Evolutionary conservation across 2,888 invertebrate genomes (phyloP).

Genomic region (Ecliptopera silaceata): DNA sequence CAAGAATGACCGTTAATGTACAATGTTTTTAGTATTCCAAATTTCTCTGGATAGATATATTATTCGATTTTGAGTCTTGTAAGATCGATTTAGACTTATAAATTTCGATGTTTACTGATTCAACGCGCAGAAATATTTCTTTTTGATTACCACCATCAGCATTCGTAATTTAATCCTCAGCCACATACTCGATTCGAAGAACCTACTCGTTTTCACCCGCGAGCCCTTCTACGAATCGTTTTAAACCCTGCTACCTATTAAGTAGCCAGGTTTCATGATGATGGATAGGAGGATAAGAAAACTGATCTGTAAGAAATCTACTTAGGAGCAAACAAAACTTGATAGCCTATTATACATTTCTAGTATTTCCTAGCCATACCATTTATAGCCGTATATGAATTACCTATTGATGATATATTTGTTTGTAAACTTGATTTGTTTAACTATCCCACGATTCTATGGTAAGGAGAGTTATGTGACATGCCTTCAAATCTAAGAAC

Average conservation of each 20-base stretch:
- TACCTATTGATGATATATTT: not conserved
- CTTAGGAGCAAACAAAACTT: no score
- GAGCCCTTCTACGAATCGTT: constrained; percentile 32
- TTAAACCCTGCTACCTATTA: constrained; percentile 29
- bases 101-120: not conserved
- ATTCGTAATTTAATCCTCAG: constrained; percentile 21
- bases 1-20: not conserved
- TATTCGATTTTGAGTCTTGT: not conserved
- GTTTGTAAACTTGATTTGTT: constrained; percentile 1
- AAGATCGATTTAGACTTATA: not conserved
- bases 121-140: not conserved
- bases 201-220: constrained; percentile 20
- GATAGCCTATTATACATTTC: no score
- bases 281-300: not conserved
- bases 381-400: not conserved
- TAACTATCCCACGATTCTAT: constrained; percentile 15
- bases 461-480: constrained; percentile 13
- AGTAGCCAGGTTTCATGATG: constrained; percentile 25
- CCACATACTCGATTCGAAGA: constrained; percentile 20
- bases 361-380: not conserved
- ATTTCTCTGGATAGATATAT: not conserved
- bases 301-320: no score
- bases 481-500: constrained; percentile 22
- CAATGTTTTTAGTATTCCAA: constrained; percentile 2
- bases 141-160: constrained; percentile 21